Base-by-base conservation (phyloP, 2,113 vertebrate genomes). In the Mungos mungo region DNA sequence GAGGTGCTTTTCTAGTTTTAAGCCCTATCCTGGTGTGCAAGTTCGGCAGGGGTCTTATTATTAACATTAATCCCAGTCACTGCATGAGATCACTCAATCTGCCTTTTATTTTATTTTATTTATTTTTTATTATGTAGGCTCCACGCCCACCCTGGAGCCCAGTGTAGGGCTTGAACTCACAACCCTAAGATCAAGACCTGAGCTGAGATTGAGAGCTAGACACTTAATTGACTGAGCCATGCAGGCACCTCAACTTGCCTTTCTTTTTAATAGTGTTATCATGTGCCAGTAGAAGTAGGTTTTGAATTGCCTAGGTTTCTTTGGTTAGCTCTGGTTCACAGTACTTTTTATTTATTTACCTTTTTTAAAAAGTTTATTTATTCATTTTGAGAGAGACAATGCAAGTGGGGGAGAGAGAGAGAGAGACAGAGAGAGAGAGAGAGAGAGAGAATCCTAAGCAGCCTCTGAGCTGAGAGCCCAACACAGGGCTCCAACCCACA, bases 221-320 rank as follows among this genome's bases (percentile, higher is more conserved):
- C 21, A 8, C 57, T 60, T 60, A 60, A 60, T 21, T 60, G 57
- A 60, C 57, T 60, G 19, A 60, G 21, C 57, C 21, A 60, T 21
- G 2, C 57, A 60, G 21, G 57, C 21, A 60, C 66, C 33, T 63
- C 66, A 71, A 60, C 45, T 88, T 68, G 72, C 23, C 68, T 88
- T 95, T 95, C 69, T 96, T 72, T 72, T 87, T n/a, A 71, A 23
- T 63, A 83, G 41, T 45, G 16, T 41, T 93, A 38, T 91, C 88
- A 21, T 16, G n/a, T 83, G 60, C 68, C 54, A 8, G 3, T 60
- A 54, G 45, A 93, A 72, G 18, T 76, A 90, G 82, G 23, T 66
- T 91, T 95, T 91, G 77, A 92, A 89, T 74, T 87, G 47, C 23
- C 0, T 89, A 25, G 50, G 63, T 88, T 96, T 96, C n/a, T 95